Evolutionary conservation across 2,888 invertebrate genomes (phyloP).

Genomic region (Drosophila longiperda): DNA sequence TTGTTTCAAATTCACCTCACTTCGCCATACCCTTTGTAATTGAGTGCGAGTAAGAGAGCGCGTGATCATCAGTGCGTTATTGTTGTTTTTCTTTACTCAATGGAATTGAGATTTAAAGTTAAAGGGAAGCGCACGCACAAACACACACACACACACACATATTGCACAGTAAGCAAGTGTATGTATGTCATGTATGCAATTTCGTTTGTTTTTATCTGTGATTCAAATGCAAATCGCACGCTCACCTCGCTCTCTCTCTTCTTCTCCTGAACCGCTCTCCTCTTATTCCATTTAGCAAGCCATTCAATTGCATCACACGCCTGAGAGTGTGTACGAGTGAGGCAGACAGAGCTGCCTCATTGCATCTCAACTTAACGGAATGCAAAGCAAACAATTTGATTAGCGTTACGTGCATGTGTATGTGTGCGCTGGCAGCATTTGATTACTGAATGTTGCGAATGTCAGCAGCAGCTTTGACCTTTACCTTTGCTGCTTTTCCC

Average conservation of each 20-base stretch:
- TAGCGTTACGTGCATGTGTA: conserved; percentile 11
- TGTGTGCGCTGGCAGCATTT: conserved; percentile 39
- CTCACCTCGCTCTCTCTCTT: background rate
- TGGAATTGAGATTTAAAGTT: background rate
- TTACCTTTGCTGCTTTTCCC: conserved; percentile 37
- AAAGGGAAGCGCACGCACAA: background rate
- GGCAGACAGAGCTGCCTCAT: conserved; percentile 3
- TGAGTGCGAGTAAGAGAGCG: background rate
- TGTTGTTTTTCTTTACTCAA: conserved; percentile 1
- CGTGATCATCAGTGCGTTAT: conserved; percentile 2
- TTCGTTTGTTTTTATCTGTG: background rate
- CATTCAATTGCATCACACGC: conserved; percentile 19
- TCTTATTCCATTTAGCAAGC: background rate
- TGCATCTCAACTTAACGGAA: conserved; percentile 34
- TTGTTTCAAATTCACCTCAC: background rate
- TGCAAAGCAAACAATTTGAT: conserved; percentile 48
- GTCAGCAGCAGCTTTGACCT: conserved; percentile 60
- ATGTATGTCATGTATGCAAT: background rate
- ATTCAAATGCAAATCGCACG: conserved; percentile 19
- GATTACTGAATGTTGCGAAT: conserved; percentile 56
- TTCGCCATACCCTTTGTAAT: background rate
- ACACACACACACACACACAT: background rate
- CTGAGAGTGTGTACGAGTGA: background rate
- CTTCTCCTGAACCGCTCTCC: background rate
- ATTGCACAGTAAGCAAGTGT: background rate